Evolutionary conservation across 1,140 invertebrate genomes (phyloP).

Genomic region (Drosophila nigrodunni): DNA sequence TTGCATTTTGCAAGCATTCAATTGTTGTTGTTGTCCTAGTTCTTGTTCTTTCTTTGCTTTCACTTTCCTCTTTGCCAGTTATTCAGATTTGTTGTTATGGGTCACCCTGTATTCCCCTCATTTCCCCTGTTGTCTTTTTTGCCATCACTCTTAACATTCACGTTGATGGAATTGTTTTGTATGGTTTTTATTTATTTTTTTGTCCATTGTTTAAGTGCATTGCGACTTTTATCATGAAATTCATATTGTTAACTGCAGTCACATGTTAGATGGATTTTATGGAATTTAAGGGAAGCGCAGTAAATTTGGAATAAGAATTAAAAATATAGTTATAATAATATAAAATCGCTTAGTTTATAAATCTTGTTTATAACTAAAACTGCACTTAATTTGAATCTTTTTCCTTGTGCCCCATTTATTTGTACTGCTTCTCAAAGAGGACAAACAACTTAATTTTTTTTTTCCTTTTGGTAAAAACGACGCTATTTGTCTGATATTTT

Average conservation of each 20-base stretch:
- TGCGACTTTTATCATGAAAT: conserved; percentile 18
- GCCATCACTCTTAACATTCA: conserved; percentile 20
- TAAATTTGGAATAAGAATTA: background rate
- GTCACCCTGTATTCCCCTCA: background rate
- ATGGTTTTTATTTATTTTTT: conserved; percentile 6
- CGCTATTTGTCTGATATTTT: conserved; percentile 16
- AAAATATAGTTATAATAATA: background rate
- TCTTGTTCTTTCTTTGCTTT: conserved; percentile 15
- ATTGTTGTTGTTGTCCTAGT: background rate
- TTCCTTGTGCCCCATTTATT: background rate
- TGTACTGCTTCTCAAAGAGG: background rate
- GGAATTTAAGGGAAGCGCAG: conserved; percentile 1
- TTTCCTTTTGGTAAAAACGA: conserved; percentile 41
- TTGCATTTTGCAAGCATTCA: conserved; percentile 60
- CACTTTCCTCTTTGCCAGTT: conserved; percentile 34
- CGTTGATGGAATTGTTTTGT: conserved; percentile 35
- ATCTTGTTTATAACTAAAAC: no score
- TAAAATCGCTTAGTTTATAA: no score
- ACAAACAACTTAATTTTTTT: background rate
- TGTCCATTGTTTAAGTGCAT: conserved; percentile 16
- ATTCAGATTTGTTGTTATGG: conserved; percentile 35
- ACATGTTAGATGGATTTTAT: conserved; percentile 5
- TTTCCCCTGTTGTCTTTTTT: conserved; percentile 8
- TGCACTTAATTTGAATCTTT: background rate
- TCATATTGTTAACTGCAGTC: conserved; percentile 8